These are phyloP conservation scores for Scylla paramamosain DNA, from an alignment of 1,140 invertebrate species.

Conservation along the genomic window DNA sequence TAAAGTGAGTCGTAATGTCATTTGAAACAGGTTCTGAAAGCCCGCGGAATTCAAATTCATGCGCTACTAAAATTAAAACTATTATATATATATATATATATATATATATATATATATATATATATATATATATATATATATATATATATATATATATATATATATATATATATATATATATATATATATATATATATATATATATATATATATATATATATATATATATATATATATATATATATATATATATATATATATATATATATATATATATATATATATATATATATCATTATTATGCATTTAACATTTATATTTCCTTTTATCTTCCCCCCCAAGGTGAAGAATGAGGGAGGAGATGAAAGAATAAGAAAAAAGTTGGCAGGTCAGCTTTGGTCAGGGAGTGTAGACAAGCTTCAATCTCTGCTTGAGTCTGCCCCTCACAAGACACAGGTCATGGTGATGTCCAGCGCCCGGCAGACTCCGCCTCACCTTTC, in stretches of 20 bases:
- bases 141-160: conserved; percentile 45
- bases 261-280: conserved; percentile 57
- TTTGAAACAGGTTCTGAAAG: background rate
- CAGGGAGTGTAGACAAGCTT: no score
- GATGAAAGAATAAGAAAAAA: no score
- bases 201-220: conserved; percentile 64
- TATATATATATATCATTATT: no score
- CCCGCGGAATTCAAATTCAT: background rate
- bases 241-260: conserved; percentile 59
- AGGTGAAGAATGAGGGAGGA: no score
- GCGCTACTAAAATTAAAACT: background rate
- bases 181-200: conserved; percentile 53
- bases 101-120: conserved; percentile 34
- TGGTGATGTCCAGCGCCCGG: no score
- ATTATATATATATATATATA: no score
- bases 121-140: background rate
- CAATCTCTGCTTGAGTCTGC: no score
- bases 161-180: conserved; percentile 44
- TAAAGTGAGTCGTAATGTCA: background rate
- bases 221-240: conserved; percentile 60
- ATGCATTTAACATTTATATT: no score
- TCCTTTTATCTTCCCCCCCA: no score
- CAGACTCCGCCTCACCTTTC: no score
- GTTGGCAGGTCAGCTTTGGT: no score
- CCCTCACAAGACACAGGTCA: no score